Conservation (phyloP, 2,888 invertebrate species). For the Caenorhabditis parvicauda region DNA sequence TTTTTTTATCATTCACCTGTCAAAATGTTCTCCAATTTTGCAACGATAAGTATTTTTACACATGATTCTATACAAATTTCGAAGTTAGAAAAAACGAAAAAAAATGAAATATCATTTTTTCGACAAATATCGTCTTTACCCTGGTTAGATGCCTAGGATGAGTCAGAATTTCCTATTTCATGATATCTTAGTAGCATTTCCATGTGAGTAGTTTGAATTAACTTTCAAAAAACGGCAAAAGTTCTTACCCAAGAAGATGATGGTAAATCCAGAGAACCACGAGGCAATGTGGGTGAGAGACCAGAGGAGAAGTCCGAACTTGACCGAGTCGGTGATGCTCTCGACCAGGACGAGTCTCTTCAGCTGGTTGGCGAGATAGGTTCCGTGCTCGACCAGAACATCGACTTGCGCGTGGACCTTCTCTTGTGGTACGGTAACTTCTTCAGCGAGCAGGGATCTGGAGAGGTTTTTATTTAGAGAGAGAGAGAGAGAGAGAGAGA, state of each 20-base stretch:
- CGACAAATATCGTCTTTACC: too few relatives aligned
- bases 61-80: too few relatives aligned
- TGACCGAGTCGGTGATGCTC: slow-evolving; percentile 81
- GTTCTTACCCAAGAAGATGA: slow-evolving; percentile 92
- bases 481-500: not conserved
- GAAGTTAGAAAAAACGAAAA: too few relatives aligned
- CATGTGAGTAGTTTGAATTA: not conserved
- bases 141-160: too few relatives aligned
- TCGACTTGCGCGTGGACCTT: slow-evolving; percentile 85
- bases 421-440: slow-evolving; percentile 83
- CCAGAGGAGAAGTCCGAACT: slow-evolving; percentile 90
- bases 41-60: too few relatives aligned
- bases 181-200: too few relatives aligned
- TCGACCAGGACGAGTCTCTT: slow-evolving; percentile 92
- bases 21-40: too few relatives aligned
- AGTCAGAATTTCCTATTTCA: too few relatives aligned
- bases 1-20: too few relatives aligned
- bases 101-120: too few relatives aligned
- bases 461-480: too few relatives aligned
- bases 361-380: slow-evolving; percentile 78
- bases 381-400: slow-evolving; percentile 81
- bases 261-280: slow-evolving; percentile 98
- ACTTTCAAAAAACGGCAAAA: too few relatives aligned
- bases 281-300: slow-evolving; percentile 93
- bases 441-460: slow-evolving; percentile 76